Base-by-base conservation (phyloP, 37 sponge, comb jelly and placozoan species). In the Tethya wilhelma region DNA sequence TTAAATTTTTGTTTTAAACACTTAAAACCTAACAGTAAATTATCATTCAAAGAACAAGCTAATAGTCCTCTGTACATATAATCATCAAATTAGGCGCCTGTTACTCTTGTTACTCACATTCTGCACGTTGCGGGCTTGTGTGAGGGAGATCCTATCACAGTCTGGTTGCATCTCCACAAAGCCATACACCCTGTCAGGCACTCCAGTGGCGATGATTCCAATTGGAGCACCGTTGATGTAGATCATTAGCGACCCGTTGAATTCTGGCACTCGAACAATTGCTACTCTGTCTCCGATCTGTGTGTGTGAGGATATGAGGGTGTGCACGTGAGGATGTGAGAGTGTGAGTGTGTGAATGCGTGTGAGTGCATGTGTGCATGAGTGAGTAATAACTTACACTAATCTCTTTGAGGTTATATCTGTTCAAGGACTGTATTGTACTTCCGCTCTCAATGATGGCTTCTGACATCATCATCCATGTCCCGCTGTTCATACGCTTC, bases 401-500 rank as follows among this genome's bases (percentile, higher is more conserved):
- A 23, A 81, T 25, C 33, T 81, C 82, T 32, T 71, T 81, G 46
- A 81, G 82, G 64, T 60, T 81, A 73, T 81, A 59, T 60, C 62
- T 81, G 32, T 33, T 34, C 0, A 71, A 71, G 3, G 82, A 38
- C 37, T 29, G 39, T 36, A 60, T 23, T 1, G 29, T 29, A 49
- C 72, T 73, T 72, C 82, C 82, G 44, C 44, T 59, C 22, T 72
- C 82, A 11, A 81, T n/a, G 45, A 70, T 34, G 39, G 39, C 28
- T 26, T 81, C 72, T 26, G 64, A 31, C 63, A 59, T 70, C 82
- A 81, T 81, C 72, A 81, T 63, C 82, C 82, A 81, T 6, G 82
- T 81, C 5, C 32, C 73, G 30, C 72, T 69, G 64, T 71, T 43
- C 82, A 81, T 81, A 8, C 59, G 41, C 64, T 81, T 81, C 82